phyloP scores from a whole-genome alignment of 2,888 invertebrate species.

The Mythimna albipuncta region DNA sequence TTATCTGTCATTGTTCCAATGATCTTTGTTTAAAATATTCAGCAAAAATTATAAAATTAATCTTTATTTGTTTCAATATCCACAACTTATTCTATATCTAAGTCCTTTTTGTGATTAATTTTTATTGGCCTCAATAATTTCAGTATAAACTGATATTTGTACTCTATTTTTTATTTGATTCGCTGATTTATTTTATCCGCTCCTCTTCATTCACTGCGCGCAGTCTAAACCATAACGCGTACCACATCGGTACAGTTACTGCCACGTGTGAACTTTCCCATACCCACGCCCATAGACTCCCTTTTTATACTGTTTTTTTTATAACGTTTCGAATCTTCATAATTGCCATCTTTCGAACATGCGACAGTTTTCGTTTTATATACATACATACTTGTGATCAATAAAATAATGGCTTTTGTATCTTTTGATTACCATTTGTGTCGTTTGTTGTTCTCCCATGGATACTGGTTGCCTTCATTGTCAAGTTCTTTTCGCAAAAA shows the following conservation, averaged over 20 bases:
- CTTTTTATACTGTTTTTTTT: slow-evolving; percentile 81
- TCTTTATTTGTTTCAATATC: too few relatives aligned
- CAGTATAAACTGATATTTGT: neutral
- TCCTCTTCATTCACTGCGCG: slow-evolving; percentile 55
- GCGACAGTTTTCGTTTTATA: slow-evolving; percentile 67
- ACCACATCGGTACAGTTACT: slow-evolving; percentile 79
- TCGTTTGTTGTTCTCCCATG: slow-evolving; percentile 26
- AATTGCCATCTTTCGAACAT: slow-evolving; percentile 71
- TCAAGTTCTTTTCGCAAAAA: slow-evolving; percentile 7
- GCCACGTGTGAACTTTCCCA: slow-evolving; percentile 90
- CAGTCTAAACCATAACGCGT: slow-evolving; percentile 66
- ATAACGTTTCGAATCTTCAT: slow-evolving; percentile 73
- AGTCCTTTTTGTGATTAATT: too few relatives aligned
- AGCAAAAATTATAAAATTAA: too few relatives aligned
- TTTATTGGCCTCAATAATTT: too few relatives aligned
- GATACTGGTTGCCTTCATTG: slow-evolving; percentile 13
- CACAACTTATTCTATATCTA: too few relatives aligned
- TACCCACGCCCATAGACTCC: slow-evolving; percentile 84
- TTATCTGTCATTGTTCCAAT: too few relatives aligned
- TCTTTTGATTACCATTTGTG: slow-evolving; percentile 4
- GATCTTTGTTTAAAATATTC: too few relatives aligned
- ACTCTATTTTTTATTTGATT: neutral
- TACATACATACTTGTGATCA: slow-evolving; percentile 30
- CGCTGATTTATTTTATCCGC: slow-evolving; percentile 51
- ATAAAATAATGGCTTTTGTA: slow-evolving; percentile 25